A percentile compares a stretch with the other conserved stretches of the same genome.
These are phyloP conservation scores for Laothoe populi DNA, from an alignment of 2,888 invertebrate genomes.

Conservation along the genomic window DNA sequence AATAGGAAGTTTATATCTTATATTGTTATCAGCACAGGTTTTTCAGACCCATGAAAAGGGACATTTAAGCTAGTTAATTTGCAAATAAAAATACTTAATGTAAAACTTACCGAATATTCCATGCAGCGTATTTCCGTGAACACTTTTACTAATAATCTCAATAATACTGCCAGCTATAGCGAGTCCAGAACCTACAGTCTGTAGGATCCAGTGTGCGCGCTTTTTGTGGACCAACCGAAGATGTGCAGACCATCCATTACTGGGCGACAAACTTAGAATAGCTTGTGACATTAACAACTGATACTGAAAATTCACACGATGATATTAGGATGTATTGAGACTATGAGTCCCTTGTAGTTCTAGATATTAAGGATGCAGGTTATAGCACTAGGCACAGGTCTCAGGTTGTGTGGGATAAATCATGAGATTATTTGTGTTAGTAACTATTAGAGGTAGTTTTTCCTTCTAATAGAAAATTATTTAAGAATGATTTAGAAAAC, in stretches of 20 bases:
- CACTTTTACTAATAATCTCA: constrained; percentile 49
- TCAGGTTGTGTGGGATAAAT: no score
- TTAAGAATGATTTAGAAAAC: no score
- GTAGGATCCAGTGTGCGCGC: constrained; percentile 57
- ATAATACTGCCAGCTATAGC: constrained; percentile 55
- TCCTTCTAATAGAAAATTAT: no score
- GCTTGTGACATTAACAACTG: constrained; percentile 61
- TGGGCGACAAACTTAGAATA: constrained; percentile 50
- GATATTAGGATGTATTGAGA: neutral
- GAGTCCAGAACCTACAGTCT: constrained; percentile 51
- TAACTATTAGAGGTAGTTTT: no score
- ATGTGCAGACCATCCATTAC: constrained; percentile 55
- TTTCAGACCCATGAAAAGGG: no score
- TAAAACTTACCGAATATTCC: constrained; percentile 50
- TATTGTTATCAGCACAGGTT: no score
- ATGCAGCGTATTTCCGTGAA: constrained; percentile 54
- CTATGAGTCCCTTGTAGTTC: no score
- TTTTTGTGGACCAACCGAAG: constrained; percentile 49
- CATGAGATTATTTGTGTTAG: no score
- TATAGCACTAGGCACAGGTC: no score
- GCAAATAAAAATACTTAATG: neutral
- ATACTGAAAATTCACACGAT: constrained; percentile 45
- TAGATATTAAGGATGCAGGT: no score
- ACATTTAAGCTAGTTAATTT: no score
- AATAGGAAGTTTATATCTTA: no score